Conservation (phyloP, 64 coral and sea anemone species). For the Porites lutea region DNA sequence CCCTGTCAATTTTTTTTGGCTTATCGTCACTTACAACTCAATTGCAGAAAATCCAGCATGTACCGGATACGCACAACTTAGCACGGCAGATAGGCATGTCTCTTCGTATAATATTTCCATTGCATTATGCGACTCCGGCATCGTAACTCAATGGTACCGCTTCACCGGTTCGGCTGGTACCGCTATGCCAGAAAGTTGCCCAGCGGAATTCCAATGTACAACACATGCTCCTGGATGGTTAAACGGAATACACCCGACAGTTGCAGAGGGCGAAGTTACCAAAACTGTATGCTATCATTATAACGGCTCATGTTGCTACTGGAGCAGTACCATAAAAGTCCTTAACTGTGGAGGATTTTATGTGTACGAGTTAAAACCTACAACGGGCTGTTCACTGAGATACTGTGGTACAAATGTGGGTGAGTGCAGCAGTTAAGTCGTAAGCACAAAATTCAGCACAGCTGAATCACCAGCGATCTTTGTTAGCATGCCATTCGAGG, state of each 20-base stretch:
- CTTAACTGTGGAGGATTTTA: constrained; percentile 7
- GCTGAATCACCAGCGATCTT: no score
- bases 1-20: no score
- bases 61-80: no score
- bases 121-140: background rate
- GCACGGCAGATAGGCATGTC: no score
- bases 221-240: constrained; percentile 2
- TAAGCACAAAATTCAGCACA: no score
- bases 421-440: background rate
- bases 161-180: background rate
- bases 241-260: constrained; percentile 3
- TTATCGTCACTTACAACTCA: no score
- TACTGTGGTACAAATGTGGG: background rate
- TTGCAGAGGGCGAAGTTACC: background rate
- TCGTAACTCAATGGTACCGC: constrained; percentile 11
- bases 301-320: background rate
- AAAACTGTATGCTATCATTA: constrained; percentile 1
- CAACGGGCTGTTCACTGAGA: background rate
- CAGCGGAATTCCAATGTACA: background rate
- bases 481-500: no score
- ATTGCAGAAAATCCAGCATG: no score
- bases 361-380: background rate
- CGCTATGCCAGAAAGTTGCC: background rate
- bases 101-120: no score
- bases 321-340: background rate